phyloP scores from a whole-genome alignment of 2,888 invertebrate species.

The Mechanitis messenoides region DNA sequence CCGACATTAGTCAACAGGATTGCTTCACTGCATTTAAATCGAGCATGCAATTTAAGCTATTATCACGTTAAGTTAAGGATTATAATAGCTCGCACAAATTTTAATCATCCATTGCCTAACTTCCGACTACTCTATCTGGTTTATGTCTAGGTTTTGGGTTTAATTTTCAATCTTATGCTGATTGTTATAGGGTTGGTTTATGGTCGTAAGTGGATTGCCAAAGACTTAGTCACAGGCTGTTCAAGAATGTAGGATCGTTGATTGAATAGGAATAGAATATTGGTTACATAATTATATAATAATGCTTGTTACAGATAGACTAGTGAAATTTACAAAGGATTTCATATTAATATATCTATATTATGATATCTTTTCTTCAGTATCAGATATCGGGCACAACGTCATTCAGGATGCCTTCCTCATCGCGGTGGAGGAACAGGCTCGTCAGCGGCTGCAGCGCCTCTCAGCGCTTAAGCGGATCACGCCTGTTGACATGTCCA shows the following conservation, averaged over 20 bases:
- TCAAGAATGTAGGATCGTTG: constrained; percentile 32
- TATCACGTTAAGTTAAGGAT: constrained; percentile 16
- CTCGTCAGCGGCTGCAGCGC: constrained; percentile 92
- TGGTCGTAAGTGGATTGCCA: neutral
- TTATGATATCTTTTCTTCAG: constrained; percentile 65
- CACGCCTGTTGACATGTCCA: constrained; percentile 95
- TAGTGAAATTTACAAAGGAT: too few species aligned
- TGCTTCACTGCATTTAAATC: constrained; percentile 13
- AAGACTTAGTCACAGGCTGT: constrained; percentile 29
- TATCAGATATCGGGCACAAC: constrained; percentile 89
- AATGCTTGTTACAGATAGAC: constrained; percentile 7
- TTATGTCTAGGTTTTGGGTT: constrained; percentile 8
- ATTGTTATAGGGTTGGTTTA: constrained; percentile 13
- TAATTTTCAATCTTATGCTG: constrained; percentile 13
- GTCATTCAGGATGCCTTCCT: constrained; percentile 98
- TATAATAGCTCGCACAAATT: constrained; percentile 20
- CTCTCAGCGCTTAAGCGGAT: constrained; percentile 94
- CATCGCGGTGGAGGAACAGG: constrained; percentile 98
- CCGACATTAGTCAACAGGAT: constrained; percentile 24
- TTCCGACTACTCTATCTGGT: constrained; percentile 20
- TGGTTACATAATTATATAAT: constrained; percentile 2
- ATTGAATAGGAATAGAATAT: constrained; percentile 30
- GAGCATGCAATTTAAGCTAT: constrained; percentile 17
- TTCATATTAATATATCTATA: too few species aligned
- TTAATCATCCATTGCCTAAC: constrained; percentile 19